phyloP scores from a whole-genome alignment of 2,797 vertebrate species.

The Champsocephalus esox region DNA sequence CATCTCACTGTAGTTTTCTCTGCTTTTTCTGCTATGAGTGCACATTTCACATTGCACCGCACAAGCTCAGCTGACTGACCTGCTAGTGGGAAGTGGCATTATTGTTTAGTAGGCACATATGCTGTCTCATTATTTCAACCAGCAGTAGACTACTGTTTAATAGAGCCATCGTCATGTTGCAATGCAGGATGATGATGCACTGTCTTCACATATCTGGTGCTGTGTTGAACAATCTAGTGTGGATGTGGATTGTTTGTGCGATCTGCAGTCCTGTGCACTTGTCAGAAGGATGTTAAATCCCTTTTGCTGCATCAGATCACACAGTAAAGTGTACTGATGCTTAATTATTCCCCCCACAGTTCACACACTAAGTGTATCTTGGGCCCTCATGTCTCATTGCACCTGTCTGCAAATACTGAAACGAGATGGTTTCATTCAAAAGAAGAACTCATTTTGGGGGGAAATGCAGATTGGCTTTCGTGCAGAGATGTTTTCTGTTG shows the following conservation, averaged over 20 bases:
- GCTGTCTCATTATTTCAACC: constrained; percentile 45
- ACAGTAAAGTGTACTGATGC: constrained; percentile 69
- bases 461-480: constrained; percentile 6
- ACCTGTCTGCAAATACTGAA: constrained; percentile 57
- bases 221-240: constrained; percentile 6
- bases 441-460: constrained; percentile 13
- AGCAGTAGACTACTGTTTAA: constrained; percentile 3
- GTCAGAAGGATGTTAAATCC: constrained; percentile 45
- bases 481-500: background rate
- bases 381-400: constrained; percentile 38
- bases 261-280: constrained; percentile 50
- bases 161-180: constrained; percentile 9
- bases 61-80: constrained; percentile 50
- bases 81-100: constrained; percentile 46
- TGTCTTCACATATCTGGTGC: constrained; percentile 13
- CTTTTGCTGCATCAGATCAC: constrained; percentile 62
- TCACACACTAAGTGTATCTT: constrained; percentile 35
- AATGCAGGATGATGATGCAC: constrained; percentile 7
- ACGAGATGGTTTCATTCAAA: constrained; percentile 21
- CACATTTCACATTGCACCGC: constrained; percentile 60
- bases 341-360: constrained; percentile 60
- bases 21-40: constrained; percentile 68
- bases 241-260: constrained; percentile 34
- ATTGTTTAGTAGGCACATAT: constrained; percentile 36
- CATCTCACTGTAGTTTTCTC: constrained; percentile 74